Evolutionary conservation across 2,113 vertebrate species (phyloP), one percentile per base, ranked within the genome.

Genomic region (Dunckerocampus dactyliophorus): DNA sequence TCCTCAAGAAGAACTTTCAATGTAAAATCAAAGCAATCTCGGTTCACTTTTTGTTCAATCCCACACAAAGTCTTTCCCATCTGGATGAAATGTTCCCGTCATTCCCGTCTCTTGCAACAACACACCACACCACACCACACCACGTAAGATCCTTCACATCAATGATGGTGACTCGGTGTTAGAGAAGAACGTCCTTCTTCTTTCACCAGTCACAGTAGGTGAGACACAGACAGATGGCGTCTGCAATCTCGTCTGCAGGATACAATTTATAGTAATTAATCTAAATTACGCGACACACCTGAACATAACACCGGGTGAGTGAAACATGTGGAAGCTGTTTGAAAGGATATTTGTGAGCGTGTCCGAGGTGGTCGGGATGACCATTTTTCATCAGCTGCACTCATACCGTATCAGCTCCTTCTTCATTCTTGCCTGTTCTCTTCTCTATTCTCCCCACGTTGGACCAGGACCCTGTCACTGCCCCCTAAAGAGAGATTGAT

Each of bases 401-500:
- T 8, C 72, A 31, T 62, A 74, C 48, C 47, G 14, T 56, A 50
- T 54, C 59, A 48, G 24, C n/a, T 45, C 50, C 53, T 60, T 24
- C 53, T 59, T 24, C 72, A 51, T 11, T 11, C 48, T 57, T 3
- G 22, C 60, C 42, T 64, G 63, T 22, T 60, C 47, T 45, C 60
- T 53, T 65, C 76, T 79, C 69, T 59, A 83, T 83, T 83, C 79
- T 57, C 59, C 71, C 82, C 84, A 85, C 75, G 74, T 82, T 72
- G 53, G 71, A 82, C 59, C 77, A 69, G 75, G 77, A 82, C 82
- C 84, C 73, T 62, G 82, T 82, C 75, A 43, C 62, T 76, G 77
- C 79, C 80, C 77, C 65, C 75, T 76, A 84, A 84, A 86, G 74
- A 77, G 74, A 86, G 86, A 86, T 85, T 85, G 84, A 88, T 88